These are phyloP conservation scores for Rhogogaster chlorosoma DNA, from an alignment of 2,888 invertebrate genomes.

Conservation along the genomic window DNA sequence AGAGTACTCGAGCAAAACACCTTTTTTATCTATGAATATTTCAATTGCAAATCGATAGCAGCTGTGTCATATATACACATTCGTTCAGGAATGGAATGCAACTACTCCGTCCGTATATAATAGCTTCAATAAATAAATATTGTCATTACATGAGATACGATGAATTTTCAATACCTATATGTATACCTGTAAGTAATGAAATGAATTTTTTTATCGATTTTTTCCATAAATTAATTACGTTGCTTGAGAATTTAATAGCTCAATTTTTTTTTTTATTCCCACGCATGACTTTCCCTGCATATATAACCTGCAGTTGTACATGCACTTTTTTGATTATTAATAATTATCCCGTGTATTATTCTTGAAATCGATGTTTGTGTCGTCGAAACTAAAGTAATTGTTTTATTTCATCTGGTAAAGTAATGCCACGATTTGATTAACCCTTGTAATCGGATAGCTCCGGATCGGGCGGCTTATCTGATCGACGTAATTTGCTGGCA, in stretches of 20 bases:
- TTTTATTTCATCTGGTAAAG: neutral
- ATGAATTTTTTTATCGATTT: neutral
- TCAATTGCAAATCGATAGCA: conserved; percentile 27
- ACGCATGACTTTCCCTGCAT: neutral
- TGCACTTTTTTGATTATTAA: too few species aligned
- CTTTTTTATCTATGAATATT: conserved; percentile 24
- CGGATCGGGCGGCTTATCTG: conserved; percentile 12
- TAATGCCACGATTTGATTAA: conserved; percentile 37
- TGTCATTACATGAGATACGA: neutral
- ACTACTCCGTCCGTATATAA: neutral
- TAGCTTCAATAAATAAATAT: neutral
- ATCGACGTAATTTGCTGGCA: conserved; percentile 37
- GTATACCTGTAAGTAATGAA: neutral
- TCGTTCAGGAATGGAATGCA: neutral
- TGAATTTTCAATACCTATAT: neutral
- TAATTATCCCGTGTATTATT: neutral
- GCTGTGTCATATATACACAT: neutral
- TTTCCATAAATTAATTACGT: neutral
- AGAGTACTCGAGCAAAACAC: conserved; percentile 7
- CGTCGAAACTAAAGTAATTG: neutral
- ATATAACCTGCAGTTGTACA: neutral
- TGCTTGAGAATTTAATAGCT: neutral
- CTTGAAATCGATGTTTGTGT: neutral
- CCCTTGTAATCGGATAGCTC: conserved; percentile 41
- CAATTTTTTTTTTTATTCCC: neutral